These are phyloP conservation scores for Drosophila willistoni DNA, from an alignment of 1,140 invertebrate species.

Conservation along the genomic window DNA sequence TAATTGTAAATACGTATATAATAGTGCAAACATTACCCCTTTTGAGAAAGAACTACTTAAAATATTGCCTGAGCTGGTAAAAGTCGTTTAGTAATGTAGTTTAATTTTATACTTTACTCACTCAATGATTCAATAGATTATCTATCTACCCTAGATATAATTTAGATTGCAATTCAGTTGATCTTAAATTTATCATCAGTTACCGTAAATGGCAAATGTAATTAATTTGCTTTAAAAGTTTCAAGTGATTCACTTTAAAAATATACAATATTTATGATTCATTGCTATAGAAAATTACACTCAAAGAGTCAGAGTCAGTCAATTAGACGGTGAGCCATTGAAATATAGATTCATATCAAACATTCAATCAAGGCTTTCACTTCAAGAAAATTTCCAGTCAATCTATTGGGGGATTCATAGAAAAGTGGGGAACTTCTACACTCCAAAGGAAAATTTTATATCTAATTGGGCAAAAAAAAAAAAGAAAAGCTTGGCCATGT, in stretches of 20 bases:
- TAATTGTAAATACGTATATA: too few species aligned
- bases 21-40: too few species aligned
- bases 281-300: not conserved
- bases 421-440: not conserved
- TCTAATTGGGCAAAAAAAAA: not conserved
- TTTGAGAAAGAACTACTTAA: too few species aligned
- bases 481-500: not conserved
- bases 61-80: too few species aligned
- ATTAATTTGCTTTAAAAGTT: conserved; percentile 3
- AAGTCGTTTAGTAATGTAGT: too few species aligned
- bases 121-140: too few species aligned
- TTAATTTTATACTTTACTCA: too few species aligned
- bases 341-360: not conserved
- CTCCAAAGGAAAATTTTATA: not conserved
- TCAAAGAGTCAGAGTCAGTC: not conserved
- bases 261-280: not conserved
- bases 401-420: not conserved
- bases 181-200: conserved; percentile 10
- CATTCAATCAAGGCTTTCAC: not conserved
- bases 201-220: conserved; percentile 11
- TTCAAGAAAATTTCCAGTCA: not conserved
- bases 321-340: conserved; percentile 1
- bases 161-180: not conserved
- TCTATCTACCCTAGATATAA: too few species aligned
- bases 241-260: conserved; percentile 10